Evolutionary conservation across 2,113 vertebrate species (phyloP).

Genomic region (Phoxinus phoxinus): DNA sequence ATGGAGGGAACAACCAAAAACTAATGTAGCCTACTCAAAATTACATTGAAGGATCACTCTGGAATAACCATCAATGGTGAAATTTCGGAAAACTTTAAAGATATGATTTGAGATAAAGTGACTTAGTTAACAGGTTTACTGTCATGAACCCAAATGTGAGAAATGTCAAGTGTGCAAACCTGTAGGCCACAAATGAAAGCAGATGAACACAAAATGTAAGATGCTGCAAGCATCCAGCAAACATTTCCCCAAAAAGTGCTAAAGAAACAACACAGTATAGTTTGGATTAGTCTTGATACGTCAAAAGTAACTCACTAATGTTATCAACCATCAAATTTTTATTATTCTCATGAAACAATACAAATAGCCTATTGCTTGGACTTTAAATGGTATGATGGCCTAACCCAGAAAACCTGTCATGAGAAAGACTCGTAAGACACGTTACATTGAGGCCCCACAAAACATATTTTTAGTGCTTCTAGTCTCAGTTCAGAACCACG

Average conservation of each 20-base stretch:
- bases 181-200: neutral
- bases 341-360: neutral
- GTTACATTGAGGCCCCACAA: neutral
- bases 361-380: neutral
- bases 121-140: neutral
- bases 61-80: slow-evolving; percentile 1
- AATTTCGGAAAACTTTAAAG: neutral
- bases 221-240: neutral
- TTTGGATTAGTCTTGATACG: neutral
- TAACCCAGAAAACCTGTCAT: neutral
- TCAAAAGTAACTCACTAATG: neutral
- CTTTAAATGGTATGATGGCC: neutral
- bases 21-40: neutral
- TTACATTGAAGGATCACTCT: neutral
- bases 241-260: no score
- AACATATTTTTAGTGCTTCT: neutral
- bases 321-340: neutral
- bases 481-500: neutral
- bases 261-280: neutral
- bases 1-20: slow-evolving; percentile 53
- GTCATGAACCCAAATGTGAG: neutral
- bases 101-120: neutral
- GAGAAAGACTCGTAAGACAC: neutral
- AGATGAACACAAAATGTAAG: neutral
- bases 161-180: neutral